Evolutionary conservation across 2,888 invertebrate genomes (phyloP).

Genomic region (Chamaedrilus cognettii): DNA sequence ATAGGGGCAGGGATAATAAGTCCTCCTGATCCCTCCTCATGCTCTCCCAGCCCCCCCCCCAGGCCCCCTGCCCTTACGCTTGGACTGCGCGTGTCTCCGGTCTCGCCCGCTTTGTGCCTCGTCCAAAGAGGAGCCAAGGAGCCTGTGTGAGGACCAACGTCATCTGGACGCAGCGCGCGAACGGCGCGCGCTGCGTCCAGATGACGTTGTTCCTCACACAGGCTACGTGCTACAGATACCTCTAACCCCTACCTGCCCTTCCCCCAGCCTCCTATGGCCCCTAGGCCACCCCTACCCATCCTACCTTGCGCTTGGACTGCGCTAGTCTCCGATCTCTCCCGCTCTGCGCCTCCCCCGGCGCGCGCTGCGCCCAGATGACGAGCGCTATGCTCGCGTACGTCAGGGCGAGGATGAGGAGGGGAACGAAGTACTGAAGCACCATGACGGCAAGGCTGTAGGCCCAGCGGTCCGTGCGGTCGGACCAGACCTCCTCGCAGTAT

Average conservation of each 20-base stretch:
- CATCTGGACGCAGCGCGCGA: too few species aligned
- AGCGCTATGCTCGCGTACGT: conserved; percentile 85
- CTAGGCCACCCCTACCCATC: too few species aligned
- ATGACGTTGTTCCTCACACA: too few species aligned
- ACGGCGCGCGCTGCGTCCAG: too few species aligned
- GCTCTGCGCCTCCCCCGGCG: conserved; percentile 87
- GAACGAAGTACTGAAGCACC: conserved; percentile 82
- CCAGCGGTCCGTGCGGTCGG: conserved; percentile 36
- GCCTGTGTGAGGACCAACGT: too few species aligned
- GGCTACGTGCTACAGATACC: too few species aligned
- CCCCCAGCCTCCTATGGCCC: not conserved
- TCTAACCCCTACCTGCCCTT: not conserved
- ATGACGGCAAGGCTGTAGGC: conserved; percentile 78
- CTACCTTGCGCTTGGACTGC: conserved; percentile 84
- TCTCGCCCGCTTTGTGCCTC: conserved; percentile 85
- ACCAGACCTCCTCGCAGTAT: conserved; percentile 42
- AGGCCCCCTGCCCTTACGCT: too few species aligned
- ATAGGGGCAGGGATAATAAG: too few species aligned
- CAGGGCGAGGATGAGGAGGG: conserved; percentile 78
- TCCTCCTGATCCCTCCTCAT: too few species aligned
- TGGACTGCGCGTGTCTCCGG: conserved; percentile 80
- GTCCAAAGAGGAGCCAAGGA: too few species aligned
- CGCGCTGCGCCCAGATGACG: conserved; percentile 84
- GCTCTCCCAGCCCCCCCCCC: too few species aligned
- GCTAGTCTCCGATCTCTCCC: conserved; percentile 81